Evolutionary conservation across 2,113 vertebrate species (phyloP).

Genomic region (Centropristis striata): DNA sequence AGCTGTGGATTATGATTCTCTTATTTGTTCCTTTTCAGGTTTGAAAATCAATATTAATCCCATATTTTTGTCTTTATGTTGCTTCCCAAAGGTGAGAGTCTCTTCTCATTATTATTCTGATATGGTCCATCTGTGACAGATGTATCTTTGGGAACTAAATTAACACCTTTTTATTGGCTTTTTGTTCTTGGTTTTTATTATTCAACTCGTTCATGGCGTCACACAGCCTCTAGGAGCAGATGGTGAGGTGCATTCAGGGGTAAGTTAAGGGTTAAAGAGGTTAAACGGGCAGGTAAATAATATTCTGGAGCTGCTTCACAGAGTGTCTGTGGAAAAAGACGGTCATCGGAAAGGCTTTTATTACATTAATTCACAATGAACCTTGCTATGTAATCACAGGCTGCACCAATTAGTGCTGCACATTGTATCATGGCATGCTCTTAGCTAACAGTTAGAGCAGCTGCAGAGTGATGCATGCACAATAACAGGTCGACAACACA

Average conservation of each 20-base stretch:
- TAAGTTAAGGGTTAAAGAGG: neutral
- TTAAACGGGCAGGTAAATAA: conserved; percentile 6
- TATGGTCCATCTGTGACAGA: too few relatives aligned
- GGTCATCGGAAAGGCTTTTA: conserved; percentile 38
- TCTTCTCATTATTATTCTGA: too few relatives aligned
- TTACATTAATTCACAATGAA: conserved; percentile 26
- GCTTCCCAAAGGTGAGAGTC: too few relatives aligned
- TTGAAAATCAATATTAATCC: too few relatives aligned
- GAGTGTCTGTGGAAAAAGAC: conserved; percentile 32
- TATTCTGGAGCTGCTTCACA: neutral
- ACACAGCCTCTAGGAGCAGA: too few relatives aligned
- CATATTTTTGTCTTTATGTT: too few relatives aligned
- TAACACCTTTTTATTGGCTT: too few relatives aligned
- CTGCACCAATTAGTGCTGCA: conserved; percentile 43
- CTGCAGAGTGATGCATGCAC: conserved; percentile 36
- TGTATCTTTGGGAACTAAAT: too few relatives aligned
- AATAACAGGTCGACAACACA: conserved; percentile 9
- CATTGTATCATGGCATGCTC: conserved; percentile 36
- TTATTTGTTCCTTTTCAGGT: too few relatives aligned
- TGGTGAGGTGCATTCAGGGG: neutral
- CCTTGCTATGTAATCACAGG: conserved; percentile 31
- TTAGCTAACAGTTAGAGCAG: conserved; percentile 18
- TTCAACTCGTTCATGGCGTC: too few relatives aligned
- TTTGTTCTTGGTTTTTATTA: too few relatives aligned
- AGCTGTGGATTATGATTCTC: too few relatives aligned